These are phyloP conservation scores for Leuciscus waleckii DNA, from an alignment of 2,797 vertebrate species.

Conservation along the genomic window DNA sequence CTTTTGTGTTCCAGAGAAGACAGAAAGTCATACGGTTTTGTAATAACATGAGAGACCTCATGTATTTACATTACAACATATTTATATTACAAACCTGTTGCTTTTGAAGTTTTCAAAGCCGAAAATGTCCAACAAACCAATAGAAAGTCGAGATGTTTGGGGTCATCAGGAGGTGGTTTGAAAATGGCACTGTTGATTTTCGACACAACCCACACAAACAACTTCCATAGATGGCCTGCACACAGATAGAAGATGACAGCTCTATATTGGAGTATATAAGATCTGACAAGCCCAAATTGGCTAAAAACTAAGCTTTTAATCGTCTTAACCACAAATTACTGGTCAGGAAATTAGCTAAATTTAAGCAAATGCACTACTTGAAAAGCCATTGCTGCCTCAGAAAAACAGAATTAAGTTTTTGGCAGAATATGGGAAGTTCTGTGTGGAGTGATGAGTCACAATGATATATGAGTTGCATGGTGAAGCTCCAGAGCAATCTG, in stretches of 20 bases:
- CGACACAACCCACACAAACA: constrained; percentile 94
- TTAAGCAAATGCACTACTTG: background rate
- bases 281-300: background rate
- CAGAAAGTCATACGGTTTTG: background rate
- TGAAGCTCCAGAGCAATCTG: background rate
- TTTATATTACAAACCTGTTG: constrained; percentile 84
- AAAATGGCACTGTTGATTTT: constrained; percentile 91
- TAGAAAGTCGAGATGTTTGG: constrained; percentile 74
- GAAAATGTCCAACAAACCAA: constrained; percentile 96
- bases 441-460: background rate
- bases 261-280: background rate
- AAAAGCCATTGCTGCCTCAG: background rate
- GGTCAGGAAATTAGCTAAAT: background rate
- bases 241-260: constrained; percentile 37
- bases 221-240: constrained; percentile 91
- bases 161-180: constrained; percentile 76
- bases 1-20: background rate
- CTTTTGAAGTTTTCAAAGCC: constrained; percentile 96
- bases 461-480: no score
- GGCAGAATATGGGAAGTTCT: no score
- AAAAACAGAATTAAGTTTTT: background rate
- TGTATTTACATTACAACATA: background rate
- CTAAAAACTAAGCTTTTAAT: no score
- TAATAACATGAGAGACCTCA: background rate
- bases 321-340: no score